phyloP scores from a whole-genome alignment of 2,888 invertebrate species.

The Nephrotoma flavescens region DNA sequence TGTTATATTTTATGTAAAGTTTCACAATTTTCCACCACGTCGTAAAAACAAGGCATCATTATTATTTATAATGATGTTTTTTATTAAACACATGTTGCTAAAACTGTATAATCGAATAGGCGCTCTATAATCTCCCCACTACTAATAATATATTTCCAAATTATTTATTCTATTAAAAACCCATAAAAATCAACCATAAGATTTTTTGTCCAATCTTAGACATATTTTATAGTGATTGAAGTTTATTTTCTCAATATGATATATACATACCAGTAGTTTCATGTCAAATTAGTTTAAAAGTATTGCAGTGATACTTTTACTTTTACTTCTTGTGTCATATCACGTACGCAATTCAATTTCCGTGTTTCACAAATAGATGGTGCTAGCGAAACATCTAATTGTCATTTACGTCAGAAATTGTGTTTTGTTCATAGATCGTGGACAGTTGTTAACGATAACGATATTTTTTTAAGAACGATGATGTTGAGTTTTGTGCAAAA shows the following conservation, averaged over 20 bases:
- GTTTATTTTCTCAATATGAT: neutral
- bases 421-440: no score
- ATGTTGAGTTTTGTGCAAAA: no score
- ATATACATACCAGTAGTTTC: no score
- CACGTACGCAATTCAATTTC: no score
- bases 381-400: no score
- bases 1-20: neutral
- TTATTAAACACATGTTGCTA: neutral
- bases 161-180: neutral
- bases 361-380: no score
- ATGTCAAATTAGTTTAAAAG: no score
- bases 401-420: no score
- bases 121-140: neutral
- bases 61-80: neutral
- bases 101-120: neutral
- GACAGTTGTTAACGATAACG: no score
- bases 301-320: no score
- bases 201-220: neutral
- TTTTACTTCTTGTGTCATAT: no score
- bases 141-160: neutral
- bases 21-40: neutral
- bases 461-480: no score
- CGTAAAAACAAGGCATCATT: neutral
- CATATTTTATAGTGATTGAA: neutral
- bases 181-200: neutral